Conservation (phyloP, 2,888 invertebrate genomes). For the Melitaea athalia region DNA sequence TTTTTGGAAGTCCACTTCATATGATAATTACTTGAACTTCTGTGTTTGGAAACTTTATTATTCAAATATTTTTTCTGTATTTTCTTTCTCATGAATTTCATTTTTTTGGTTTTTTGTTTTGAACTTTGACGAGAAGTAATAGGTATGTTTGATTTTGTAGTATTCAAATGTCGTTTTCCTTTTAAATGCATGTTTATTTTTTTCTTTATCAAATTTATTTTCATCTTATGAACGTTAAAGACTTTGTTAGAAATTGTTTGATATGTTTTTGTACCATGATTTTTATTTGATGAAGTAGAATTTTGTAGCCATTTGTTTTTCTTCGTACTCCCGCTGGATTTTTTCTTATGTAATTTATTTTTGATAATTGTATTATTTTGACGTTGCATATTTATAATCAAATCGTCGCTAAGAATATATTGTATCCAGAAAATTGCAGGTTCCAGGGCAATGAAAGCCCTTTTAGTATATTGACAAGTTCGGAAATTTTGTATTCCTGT, state of each 20-base stretch:
- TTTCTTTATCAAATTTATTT: background rate
- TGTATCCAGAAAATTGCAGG: conserved; percentile 49
- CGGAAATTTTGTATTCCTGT: conserved; percentile 22
- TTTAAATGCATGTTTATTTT: background rate
- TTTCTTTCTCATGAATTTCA: background rate
- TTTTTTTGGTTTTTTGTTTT: background rate
- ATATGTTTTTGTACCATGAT: background rate
- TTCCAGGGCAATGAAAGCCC: conserved; percentile 29
- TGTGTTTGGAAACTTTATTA: background rate
- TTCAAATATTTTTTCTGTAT: background rate
- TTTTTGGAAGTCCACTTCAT: background rate
- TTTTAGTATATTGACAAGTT: conserved; percentile 17
- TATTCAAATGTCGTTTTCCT: background rate
- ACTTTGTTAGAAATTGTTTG: background rate
- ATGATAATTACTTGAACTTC: background rate
- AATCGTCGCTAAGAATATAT: conserved; percentile 17
- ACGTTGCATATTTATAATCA: background rate
- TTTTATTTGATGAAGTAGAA: background rate
- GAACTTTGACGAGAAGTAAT: background rate
- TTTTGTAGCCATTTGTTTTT: background rate
- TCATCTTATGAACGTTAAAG: background rate
- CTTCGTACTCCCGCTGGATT: background rate
- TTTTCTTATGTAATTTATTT: background rate
- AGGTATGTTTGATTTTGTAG: background rate
- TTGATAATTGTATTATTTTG: background rate